Conservation (phyloP, 2,888 invertebrate genomes). For the Chymomyza fuscimana region DNA sequence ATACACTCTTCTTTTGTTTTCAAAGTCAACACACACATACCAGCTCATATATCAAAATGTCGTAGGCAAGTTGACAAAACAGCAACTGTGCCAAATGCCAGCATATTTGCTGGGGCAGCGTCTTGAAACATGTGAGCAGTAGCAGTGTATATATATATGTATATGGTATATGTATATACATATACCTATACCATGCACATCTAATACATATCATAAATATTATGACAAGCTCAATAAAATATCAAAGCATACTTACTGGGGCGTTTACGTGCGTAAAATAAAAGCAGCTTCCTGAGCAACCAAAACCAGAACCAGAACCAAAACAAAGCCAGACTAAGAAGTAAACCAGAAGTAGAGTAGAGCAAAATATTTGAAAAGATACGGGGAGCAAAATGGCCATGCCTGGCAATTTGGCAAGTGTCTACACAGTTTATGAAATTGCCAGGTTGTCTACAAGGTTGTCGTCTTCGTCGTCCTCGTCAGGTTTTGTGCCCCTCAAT, state of each 20-base stretch:
- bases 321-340: constrained; percentile 1
- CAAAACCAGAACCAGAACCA: constrained; percentile 30
- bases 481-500: constrained; percentile 26
- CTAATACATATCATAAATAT: constrained; percentile 70
- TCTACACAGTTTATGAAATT: constrained; percentile 69
- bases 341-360: not conserved
- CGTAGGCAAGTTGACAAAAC: constrained; percentile 3
- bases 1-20: constrained; percentile 36
- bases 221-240: constrained; percentile 75
- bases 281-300: constrained; percentile 20
- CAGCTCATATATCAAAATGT: constrained; percentile 2
- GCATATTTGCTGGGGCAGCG: not conserved
- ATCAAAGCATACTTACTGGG: constrained; percentile 60
- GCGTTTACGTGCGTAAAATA: constrained; percentile 59
- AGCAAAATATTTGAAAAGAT: not conserved
- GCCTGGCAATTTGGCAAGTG: constrained; percentile 67
- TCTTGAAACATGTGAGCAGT: constrained; percentile 5
- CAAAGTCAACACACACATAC: constrained; percentile 17
- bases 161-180: too few species aligned
- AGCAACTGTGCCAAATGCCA: not conserved
- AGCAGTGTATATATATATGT: constrained; percentile 19
- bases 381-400: not conserved
- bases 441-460: constrained; percentile 67
- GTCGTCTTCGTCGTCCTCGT: constrained; percentile 28
- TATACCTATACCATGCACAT: constrained; percentile 17